Evolutionary conservation across 2,888 invertebrate species (phyloP).

Genomic region (Tenthredo livida): DNA sequence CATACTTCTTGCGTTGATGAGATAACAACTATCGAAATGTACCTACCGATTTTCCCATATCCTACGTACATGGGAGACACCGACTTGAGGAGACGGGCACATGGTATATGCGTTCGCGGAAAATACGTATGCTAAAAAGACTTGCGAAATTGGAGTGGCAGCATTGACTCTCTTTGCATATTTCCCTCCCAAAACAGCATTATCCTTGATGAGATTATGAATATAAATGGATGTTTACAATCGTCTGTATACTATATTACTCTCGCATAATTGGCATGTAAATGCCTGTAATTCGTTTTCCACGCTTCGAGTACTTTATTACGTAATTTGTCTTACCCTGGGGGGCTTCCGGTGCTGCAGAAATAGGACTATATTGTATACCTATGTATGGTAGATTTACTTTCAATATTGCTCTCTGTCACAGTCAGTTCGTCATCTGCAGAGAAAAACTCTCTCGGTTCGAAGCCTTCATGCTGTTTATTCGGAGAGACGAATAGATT

Average conservation of each 20-base stretch:
- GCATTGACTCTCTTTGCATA: conserved; percentile 27
- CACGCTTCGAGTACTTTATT: conserved; percentile 50
- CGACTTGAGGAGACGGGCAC: too few relatives aligned
- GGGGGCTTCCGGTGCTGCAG: not conserved
- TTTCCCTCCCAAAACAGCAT: conserved; percentile 13
- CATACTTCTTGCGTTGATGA: too few relatives aligned
- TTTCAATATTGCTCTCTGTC: not conserved
- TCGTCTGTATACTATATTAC: conserved; percentile 37
- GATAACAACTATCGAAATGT: not conserved
- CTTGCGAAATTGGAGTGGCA: not conserved
- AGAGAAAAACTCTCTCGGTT: not conserved
- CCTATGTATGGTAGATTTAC: not conserved
- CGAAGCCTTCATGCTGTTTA: not conserved
- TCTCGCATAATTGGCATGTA: conserved; percentile 48
- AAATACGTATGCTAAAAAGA: not conserved
- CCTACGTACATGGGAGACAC: not conserved
- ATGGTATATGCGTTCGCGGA: not conserved
- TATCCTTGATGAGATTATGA: conserved; percentile 36
- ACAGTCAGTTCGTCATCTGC: conserved; percentile 12
- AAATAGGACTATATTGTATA: not conserved
- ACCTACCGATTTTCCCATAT: too few relatives aligned
- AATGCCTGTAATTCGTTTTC: conserved; percentile 49
- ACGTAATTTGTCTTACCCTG: conserved; percentile 42
- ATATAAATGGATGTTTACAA: conserved; percentile 50
- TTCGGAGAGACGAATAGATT: not conserved